Evolutionary conservation across 2,888 invertebrate species (phyloP), one percentile per base, ranked within the genome.

Genomic region (Pammene fasciana): DNA sequence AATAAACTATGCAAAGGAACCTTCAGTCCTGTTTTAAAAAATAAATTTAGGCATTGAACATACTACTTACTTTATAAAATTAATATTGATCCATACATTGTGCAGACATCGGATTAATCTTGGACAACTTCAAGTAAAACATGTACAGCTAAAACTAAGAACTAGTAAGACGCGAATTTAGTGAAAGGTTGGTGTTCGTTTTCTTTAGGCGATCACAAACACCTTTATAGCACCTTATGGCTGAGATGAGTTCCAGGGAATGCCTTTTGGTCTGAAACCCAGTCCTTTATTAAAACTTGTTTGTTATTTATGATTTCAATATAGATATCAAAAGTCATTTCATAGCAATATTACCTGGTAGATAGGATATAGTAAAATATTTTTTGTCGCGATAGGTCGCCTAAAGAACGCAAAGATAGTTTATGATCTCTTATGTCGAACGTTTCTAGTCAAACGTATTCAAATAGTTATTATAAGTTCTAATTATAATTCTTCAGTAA

Each of bases 391-490:
- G n/a, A 11, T 10, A 41, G 45, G 46, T 60, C 65, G 65, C 45
- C 67, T 67, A 60, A 62, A 45, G 38, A 48, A 59, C 36, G 13
- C 34, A 54, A 64, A 59, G 56, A 68, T 52, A 61, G 18, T 57
- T 59, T 59, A 59, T 86, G 90, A 91, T 91, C 91, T 92, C 91
- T 85, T 76, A 80, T 82, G 81, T 83, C 78, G 81, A 85, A 86
- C 86, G 85, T 88, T 86, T 87, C 91, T 92, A 92, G 91, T 92
- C 91, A 90, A 84, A 84, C 81, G 82, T 85, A 82, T 83, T 83
- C 77, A 82, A 75, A 82, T 86, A 85, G 83, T 80, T 82, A 78
- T 74, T 57, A 67, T 72, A 71, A 72, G 71, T 72, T 72, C n/a
- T 65, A 70, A 67, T 76, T 81, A 81, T 83, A 81, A 77, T 79